Evolutionary conservation across 1,140 invertebrate species (phyloP).

Genomic region (Psix sp.): DNA sequence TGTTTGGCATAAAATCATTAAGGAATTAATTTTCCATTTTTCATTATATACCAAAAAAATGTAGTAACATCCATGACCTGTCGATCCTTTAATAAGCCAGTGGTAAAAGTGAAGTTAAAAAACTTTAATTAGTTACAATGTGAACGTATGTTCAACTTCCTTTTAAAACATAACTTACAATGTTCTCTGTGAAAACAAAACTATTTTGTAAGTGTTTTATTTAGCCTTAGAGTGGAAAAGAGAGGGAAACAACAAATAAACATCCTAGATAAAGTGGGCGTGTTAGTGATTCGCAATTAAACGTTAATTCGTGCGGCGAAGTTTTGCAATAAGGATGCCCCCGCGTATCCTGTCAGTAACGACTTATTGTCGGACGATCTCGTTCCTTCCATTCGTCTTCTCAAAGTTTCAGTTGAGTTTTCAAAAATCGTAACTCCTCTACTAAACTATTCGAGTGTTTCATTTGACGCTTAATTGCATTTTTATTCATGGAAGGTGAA

Average conservation of each 20-base stretch:
- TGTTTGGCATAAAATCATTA: no score
- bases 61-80: no score
- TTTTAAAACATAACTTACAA: no score
- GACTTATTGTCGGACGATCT: slow-evolving; percentile 39
- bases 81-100: no score
- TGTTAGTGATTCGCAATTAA: slow-evolving; percentile 42
- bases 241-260: slow-evolving; percentile 35
- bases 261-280: slow-evolving; percentile 26
- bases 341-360: slow-evolving; percentile 40
- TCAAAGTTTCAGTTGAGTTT: slow-evolving; percentile 26
- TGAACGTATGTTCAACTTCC: no score
- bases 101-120: no score
- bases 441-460: slow-evolving; percentile 40
- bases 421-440: slow-evolving; percentile 23
- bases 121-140: no score
- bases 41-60: no score
- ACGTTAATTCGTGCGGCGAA: slow-evolving; percentile 43
- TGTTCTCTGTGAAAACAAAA: no score
- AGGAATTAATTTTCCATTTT: no score
- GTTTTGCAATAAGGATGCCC: slow-evolving; percentile 42
- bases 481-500: slow-evolving; percentile 36
- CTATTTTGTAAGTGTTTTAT: no score
- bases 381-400: slow-evolving; percentile 35
- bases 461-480: slow-evolving; percentile 37
- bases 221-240: no score